Conservation (phyloP, 1,140 invertebrate species). For the Formica exsecta region DNA sequence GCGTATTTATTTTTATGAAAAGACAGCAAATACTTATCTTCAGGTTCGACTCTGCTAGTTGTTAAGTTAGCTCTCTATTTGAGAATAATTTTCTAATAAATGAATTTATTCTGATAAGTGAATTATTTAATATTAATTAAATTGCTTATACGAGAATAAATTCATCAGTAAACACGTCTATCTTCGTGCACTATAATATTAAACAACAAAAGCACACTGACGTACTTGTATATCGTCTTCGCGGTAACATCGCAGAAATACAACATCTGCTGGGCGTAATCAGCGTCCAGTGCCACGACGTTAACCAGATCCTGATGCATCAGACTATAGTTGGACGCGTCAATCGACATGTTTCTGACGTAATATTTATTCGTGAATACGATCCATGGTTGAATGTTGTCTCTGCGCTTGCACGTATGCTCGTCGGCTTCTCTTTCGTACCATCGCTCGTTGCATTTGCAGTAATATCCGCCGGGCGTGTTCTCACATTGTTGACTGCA, state of each 20-base stretch:
- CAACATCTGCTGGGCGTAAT: constrained; percentile 93
- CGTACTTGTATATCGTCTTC: constrained; percentile 94
- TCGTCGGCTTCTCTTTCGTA: constrained; percentile 95
- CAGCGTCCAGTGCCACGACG: constrained; percentile 98
- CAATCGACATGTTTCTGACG: constrained; percentile 97
- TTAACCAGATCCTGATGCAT: constrained; percentile 98
- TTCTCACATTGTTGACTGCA: constrained; percentile 99
- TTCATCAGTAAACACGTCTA: too few species aligned
- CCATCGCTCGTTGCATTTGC: constrained; percentile 97
- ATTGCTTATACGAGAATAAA: too few species aligned
- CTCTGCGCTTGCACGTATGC: constrained; percentile 95
- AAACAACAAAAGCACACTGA: not conserved
- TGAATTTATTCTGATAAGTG: not conserved
- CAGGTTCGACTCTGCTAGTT: too few species aligned
- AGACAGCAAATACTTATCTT: too few species aligned
- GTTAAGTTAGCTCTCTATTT: not conserved
- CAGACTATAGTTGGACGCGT: constrained; percentile 94
- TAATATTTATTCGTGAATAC: constrained; percentile 99
- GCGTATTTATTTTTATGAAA: too few species aligned
- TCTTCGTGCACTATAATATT: not conserved
- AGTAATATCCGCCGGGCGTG: constrained; percentile 97
- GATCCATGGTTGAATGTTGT: constrained; percentile 94
- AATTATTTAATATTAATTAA: too few species aligned
- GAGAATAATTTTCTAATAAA: not conserved
- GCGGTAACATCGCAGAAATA: constrained; percentile 98